phyloP scores from a whole-genome alignment of 2,797 vertebrate genomes.

The Enteromius radiatus region DNA sequence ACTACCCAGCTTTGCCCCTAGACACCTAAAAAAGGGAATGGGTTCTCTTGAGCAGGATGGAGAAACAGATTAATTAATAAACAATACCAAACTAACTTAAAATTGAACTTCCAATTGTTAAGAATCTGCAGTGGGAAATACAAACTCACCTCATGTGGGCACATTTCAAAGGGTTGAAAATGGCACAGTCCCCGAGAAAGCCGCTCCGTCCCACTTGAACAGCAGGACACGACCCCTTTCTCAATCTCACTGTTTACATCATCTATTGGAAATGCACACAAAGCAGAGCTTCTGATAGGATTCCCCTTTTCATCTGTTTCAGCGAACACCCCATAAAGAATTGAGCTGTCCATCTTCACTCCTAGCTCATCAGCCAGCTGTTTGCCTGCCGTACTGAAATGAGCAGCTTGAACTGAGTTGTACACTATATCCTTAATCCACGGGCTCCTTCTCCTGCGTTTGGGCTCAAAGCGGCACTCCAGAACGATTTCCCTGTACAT shows the following conservation, averaged over 20 bases:
- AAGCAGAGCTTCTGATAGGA: slow-evolving; percentile 77
- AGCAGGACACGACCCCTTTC: slow-evolving; percentile 85
- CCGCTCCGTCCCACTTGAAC: slow-evolving; percentile 71
- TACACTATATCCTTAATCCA: slow-evolving; percentile 78
- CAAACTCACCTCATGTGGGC: slow-evolving; percentile 86
- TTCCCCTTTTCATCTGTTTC: slow-evolving; percentile 72
- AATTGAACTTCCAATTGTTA: neutral
- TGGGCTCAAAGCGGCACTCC: slow-evolving; percentile 88
- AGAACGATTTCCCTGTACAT: slow-evolving; percentile 90
- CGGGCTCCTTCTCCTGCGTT: slow-evolving; percentile 72
- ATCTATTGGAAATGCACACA: slow-evolving; percentile 89
- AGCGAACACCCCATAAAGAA: slow-evolving; percentile 89
- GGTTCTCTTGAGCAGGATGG: neutral
- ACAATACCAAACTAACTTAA: neutral
- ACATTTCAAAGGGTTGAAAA: slow-evolving; percentile 87
- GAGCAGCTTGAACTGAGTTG: slow-evolving; percentile 88
- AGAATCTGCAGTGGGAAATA: neutral
- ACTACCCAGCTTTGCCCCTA: neutral
- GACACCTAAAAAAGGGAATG: neutral
- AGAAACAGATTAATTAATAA: neutral
- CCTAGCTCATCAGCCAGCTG: slow-evolving; percentile 84
- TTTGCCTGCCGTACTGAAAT: slow-evolving; percentile 79
- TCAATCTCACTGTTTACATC: slow-evolving; percentile 83
- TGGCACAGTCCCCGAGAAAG: slow-evolving; percentile 85
- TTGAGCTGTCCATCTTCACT: slow-evolving; percentile 75